Percentiles rank a stretch among this genome's conserved stretches.
These are phyloP conservation scores for Betta splendens DNA, from an alignment of 2,797 vertebrate species.

Conservation along the genomic window DNA sequence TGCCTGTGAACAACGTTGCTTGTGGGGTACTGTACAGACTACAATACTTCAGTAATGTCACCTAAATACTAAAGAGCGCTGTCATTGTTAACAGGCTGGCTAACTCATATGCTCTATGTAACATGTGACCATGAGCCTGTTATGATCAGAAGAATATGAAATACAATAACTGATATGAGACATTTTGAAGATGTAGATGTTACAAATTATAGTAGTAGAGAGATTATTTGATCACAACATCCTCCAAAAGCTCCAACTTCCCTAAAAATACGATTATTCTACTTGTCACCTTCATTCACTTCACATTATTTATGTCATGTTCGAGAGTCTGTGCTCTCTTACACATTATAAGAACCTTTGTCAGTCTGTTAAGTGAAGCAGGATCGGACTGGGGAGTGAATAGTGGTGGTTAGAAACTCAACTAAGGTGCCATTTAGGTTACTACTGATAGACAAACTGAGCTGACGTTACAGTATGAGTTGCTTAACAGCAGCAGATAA, in stretches of 20 bases:
- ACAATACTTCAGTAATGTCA: background rate
- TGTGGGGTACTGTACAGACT: background rate
- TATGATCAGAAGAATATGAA: background rate
- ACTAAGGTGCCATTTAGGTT: no score
- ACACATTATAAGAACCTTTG: background rate
- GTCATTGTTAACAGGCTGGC: background rate
- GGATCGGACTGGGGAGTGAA: background rate
- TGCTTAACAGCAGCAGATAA: no score
- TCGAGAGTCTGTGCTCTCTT: conserved; percentile 32
- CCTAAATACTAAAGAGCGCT: no score
- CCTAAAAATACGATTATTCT: background rate
- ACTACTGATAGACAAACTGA: no score
- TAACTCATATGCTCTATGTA: background rate
- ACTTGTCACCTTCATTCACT: conserved; percentile 34
- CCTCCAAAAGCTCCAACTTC: background rate
- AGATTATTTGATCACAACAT: background rate
- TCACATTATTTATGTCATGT: conserved; percentile 60
- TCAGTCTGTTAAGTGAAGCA: background rate
- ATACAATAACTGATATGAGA: background rate
- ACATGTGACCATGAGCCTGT: conserved; percentile 1
- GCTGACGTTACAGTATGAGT: no score
- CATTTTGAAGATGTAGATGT: background rate
- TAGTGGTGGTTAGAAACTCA: background rate
- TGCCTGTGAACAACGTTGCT: background rate
- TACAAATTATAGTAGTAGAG: background rate